Evolutionary conservation across 2,888 invertebrate species (phyloP), one percentile per base, ranked within the genome.

Genomic region (Phrixothrix hirtus): DNA sequence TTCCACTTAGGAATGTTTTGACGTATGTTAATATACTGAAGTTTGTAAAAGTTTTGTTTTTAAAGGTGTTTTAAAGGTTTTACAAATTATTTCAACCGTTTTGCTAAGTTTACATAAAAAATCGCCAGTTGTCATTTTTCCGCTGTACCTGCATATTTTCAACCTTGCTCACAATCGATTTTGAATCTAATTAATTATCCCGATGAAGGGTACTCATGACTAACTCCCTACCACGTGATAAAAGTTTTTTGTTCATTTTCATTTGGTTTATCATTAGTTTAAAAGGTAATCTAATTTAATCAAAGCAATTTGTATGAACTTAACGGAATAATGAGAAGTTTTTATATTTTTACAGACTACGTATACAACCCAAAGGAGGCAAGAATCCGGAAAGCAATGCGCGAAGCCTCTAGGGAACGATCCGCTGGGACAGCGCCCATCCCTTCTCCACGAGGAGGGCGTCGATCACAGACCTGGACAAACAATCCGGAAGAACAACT

Each of bases 331-430:
- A n/a, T n/a, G n/a, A n/a, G n/a, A n/a, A n/a, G n/a, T n/a, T n/a
- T 27, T 60, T 56, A 52, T 58, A 30, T 58, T 45, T 65, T 70
- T 75, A 7, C 77, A 81, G 81, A 80, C 73, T 84, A 83, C 70
- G 81, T 82, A 50, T 84, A 83, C 75, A 84, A 82, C 68, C 83
- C 84, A 30, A 83, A 83, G 64, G 83, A 83, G 70, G 83, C 83
- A 34, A 75, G 83, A 52, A 74, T 83, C 67, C 77, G 82, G 50
- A 83, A 83, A 69, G 81, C 81, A 38, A 78, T 81, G 78, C 77
- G 81, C 59, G 80, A 80, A 63, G 72, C 73, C 43, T 68, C 67
- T 50, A 65, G 73, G 48, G 75, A 75, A 57, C 72, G 73, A 62
- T 66, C 70, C 58, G 70, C 77, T 70, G 81, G 70, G 77, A 80